Evolutionary conservation across 2,888 invertebrate genomes (phyloP).

Genomic region (Periphyllus acericola): DNA sequence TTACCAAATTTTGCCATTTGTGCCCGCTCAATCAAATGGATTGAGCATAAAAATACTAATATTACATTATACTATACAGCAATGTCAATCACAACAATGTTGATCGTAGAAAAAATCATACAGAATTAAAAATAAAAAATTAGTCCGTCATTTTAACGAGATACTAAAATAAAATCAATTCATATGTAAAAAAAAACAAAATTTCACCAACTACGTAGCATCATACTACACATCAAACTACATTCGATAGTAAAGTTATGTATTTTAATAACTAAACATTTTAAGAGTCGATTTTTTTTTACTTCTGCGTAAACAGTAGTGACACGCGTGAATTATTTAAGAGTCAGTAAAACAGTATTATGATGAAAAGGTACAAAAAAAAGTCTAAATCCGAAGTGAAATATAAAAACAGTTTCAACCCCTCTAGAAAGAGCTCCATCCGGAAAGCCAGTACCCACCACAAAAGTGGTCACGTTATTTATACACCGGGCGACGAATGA

Average conservation of each 20-base stretch:
- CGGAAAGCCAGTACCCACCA: constrained; percentile 32
- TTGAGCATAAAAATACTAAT: no score
- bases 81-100: no score
- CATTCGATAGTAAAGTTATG: no score
- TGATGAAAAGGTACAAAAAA: constrained; percentile 17
- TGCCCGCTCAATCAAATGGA: no score
- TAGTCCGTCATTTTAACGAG: no score
- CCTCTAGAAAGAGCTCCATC: constrained; percentile 11
- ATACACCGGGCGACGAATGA: constrained; percentile 44
- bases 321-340: not conserved
- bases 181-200: not conserved
- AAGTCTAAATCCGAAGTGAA: not conserved
- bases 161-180: not conserved
- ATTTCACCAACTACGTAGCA: no score
- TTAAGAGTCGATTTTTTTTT: not conserved
- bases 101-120: no score
- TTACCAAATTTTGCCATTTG: no score
- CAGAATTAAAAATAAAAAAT: no score
- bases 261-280: not conserved
- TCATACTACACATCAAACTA: no score
- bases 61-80: no score
- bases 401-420: constrained; percentile 31
- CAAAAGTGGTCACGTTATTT: constrained; percentile 52
- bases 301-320: not conserved
- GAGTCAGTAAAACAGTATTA: not conserved